Evolutionary conservation across 2,888 invertebrate species (phyloP).

Genomic region (Lamellibrachia satsuma): DNA sequence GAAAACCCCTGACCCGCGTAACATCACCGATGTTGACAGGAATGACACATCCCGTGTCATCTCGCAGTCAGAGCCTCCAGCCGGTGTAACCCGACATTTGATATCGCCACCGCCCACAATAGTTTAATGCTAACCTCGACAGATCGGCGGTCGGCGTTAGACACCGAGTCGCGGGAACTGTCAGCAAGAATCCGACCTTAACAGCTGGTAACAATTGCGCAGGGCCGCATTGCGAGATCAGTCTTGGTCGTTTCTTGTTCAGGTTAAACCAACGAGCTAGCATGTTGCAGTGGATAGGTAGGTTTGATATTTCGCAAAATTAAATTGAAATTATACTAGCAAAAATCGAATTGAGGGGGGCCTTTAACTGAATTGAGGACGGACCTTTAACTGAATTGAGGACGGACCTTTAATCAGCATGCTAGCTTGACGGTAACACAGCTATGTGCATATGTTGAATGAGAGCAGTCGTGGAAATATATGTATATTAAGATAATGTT

Average conservation of each 20-base stretch:
- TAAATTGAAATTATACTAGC: too few species aligned
- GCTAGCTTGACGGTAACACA: neutral
- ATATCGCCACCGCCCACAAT: conserved; percentile 1
- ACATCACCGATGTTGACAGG: too few species aligned
- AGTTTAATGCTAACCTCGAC: neutral
- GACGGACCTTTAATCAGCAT: neutral
- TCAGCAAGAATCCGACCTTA: neutral
- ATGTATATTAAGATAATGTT: neutral
- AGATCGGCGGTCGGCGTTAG: neutral
- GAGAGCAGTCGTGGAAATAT: neutral
- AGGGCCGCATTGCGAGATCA: neutral
- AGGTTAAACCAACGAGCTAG: neutral
- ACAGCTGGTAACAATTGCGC: neutral
- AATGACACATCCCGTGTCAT: neutral
- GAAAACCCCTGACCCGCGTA: too few species aligned
- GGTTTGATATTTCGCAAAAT: too few species aligned
- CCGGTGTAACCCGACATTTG: neutral
- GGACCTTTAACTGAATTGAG: neutral
- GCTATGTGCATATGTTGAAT: neutral
- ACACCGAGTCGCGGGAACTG: neutral
- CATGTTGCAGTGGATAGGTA: too few species aligned
- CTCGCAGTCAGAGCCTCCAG: neutral
- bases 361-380: too few species aligned
- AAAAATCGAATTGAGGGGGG: too few species aligned
- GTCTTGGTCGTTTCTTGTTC: neutral